Percentiles rank a stretch among this genome's conserved stretches.
Evolutionary conservation across 2,113 vertebrate species (phyloP).

Genomic region (Paratilapia polleni): DNA sequence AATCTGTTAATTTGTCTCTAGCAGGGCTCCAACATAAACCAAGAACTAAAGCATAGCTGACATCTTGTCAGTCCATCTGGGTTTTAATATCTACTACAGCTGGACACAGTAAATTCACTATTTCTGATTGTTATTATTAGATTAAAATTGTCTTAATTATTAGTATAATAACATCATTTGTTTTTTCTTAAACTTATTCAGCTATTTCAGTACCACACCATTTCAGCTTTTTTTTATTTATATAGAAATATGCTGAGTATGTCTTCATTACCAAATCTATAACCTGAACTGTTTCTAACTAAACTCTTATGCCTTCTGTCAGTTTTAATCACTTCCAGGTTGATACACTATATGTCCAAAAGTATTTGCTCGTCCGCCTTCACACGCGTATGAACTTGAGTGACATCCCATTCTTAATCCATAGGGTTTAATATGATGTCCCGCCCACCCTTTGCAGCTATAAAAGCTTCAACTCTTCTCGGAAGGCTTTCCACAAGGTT

Average conservation of each 20-base stretch:
- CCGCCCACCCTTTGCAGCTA: too few relatives aligned
- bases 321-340: background rate
- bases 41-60: slow-evolving; percentile 34
- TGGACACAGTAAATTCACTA: slow-evolving; percentile 26
- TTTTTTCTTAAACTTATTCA: slow-evolving; percentile 12
- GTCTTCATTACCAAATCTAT: background rate
- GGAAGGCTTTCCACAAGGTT: too few relatives aligned
- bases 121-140: slow-evolving; percentile 20
- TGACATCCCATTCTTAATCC: too few relatives aligned
- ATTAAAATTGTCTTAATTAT: background rate
- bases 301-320: background rate
- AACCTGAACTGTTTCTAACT: background rate
- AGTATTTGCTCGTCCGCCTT: too few relatives aligned
- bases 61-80: slow-evolving; percentile 50
- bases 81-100: slow-evolving; percentile 55
- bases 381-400: too few relatives aligned
- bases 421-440: too few relatives aligned
- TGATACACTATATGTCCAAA: too few relatives aligned
- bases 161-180: too few relatives aligned
- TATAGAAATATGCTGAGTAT: background rate
- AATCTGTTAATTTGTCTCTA: slow-evolving; percentile 66
- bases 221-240: background rate
- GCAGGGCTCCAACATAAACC: slow-evolving; percentile 49
- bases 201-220: background rate
- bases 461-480: too few relatives aligned